Conservation (phyloP, 2,113 vertebrate genomes). For the Hemicordylus capensis region DNA sequence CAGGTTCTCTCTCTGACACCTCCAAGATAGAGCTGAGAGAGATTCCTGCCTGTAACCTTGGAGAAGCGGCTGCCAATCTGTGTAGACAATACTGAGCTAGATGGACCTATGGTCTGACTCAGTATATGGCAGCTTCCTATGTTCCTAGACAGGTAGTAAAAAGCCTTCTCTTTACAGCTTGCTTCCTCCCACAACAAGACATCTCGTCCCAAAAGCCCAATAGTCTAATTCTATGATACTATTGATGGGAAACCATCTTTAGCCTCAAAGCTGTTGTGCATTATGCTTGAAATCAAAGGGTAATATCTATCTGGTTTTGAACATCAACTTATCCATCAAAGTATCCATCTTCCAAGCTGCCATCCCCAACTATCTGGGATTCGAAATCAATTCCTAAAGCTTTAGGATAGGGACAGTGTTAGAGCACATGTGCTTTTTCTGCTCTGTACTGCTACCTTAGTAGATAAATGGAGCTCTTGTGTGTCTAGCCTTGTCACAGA, state of each 20-base stretch:
- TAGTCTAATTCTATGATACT: slow-evolving; percentile 8
- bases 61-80: too few relatives aligned
- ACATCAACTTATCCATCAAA: background rate
- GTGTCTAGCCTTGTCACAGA: slow-evolving; percentile 12
- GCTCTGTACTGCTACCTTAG: background rate
- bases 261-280: accelerated
- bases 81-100: too few relatives aligned
- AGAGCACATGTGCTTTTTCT: background rate
- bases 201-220: background rate
- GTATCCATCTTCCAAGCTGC: background rate
- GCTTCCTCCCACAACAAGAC: too few relatives aligned
- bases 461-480: background rate
- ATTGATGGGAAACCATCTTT: slow-evolving; percentile 31
- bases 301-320: background rate
- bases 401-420: background rate
- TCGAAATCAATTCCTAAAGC: slow-evolving; percentile 5
- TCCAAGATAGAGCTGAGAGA: too few relatives aligned
- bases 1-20: too few relatives aligned
- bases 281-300: accelerated
- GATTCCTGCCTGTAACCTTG: too few relatives aligned
- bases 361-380: accelerated
- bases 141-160: background rate
- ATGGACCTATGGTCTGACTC: too few relatives aligned
- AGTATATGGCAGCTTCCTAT: too few relatives aligned
- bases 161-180: background rate